Conservation (phyloP, 2,797 vertebrate species). For the Steatocranus sp. region DNA sequence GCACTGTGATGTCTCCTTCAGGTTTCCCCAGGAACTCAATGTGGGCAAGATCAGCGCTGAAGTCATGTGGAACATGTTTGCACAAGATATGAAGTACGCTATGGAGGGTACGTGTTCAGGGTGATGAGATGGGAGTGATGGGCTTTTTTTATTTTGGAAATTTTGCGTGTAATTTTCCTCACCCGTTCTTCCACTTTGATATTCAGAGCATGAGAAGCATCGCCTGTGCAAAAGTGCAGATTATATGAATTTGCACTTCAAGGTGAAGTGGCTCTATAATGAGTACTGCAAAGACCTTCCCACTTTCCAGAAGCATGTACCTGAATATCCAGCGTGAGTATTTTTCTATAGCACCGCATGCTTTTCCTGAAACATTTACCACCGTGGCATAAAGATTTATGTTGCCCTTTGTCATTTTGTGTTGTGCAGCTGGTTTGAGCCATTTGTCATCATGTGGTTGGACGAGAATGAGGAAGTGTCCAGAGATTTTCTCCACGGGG, state of each 20-base stretch:
- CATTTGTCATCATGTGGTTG: conserved; percentile 96
- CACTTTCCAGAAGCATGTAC: conserved; percentile 88
- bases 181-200: conserved; percentile 17
- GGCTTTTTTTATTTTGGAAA: neutral
- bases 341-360: neutral
- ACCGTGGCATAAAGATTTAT: neutral
- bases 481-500: conserved; percentile 93
- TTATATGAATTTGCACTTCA: conserved; percentile 99
- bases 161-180: neutral
- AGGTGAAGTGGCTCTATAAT: conserved; percentile 98
- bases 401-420: neutral
- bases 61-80: conserved; percentile 98
- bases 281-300: conserved; percentile 93
- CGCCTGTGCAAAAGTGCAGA: conserved; percentile 95
- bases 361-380: neutral
- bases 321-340: conserved; percentile 84
- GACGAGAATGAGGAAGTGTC: conserved; percentile 98
- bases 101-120: conserved; percentile 84
- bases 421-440: conserved; percentile 90
- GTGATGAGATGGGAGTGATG: neutral
- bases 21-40: conserved; percentile 87
- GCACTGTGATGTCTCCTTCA: conserved; percentile 26
- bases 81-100: conserved; percentile 97
- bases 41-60: conserved; percentile 97
- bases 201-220: conserved; percentile 91